Percentiles rank a stretch among this genome's conserved stretches.
phyloP scores from a whole-genome alignment of 2,888 invertebrate genomes.

The Norana najaformis region DNA sequence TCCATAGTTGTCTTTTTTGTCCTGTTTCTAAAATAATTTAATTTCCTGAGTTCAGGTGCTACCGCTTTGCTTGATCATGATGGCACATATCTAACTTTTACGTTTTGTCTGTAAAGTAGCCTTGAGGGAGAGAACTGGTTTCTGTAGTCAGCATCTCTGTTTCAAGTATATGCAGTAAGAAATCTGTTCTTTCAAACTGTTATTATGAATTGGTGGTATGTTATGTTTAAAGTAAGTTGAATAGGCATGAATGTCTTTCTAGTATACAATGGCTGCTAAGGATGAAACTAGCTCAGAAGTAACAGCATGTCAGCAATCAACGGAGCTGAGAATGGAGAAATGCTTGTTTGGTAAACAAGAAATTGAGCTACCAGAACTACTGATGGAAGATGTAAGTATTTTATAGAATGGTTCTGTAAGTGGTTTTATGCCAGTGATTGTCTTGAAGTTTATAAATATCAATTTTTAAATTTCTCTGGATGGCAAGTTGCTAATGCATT shows the following conservation, averaged over 20 bases:
- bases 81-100: neutral
- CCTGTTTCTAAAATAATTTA: neutral
- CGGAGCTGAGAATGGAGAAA: slow-evolving; percentile 46
- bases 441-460: neutral
- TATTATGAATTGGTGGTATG: neutral
- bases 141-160: no score
- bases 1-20: neutral
- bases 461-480: neutral
- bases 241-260: neutral
- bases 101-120: neutral
- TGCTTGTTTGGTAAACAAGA: slow-evolving; percentile 53
- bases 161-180: no score
- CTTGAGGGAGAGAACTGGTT: neutral
- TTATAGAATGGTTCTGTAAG: neutral
- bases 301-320: neutral
- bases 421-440: neutral
- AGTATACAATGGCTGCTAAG: neutral
- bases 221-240: neutral
- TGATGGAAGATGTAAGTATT: slow-evolving; percentile 53
- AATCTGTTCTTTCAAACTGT: neutral
- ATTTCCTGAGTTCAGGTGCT: neutral
- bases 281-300: neutral
- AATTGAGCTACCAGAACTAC: slow-evolving; percentile 51
- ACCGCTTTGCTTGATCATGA: neutral
- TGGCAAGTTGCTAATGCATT: neutral